Evolutionary conservation across 2,888 invertebrate species (phyloP), one percentile per base, ranked within the genome.

Genomic region (Coleophora deauratella): DNA sequence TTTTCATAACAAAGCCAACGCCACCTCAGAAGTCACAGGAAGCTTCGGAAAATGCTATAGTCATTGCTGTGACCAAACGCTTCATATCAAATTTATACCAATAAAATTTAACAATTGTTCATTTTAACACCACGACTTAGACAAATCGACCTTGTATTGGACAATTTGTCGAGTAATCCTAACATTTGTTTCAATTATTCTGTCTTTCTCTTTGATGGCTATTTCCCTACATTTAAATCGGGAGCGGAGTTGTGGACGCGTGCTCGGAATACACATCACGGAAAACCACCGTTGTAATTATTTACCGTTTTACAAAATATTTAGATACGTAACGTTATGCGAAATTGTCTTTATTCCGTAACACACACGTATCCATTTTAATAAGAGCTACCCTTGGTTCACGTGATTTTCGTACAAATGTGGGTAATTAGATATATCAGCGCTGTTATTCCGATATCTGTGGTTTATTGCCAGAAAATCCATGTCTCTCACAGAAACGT

Each of bases 111-210:
- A 62, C 73, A 73, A 71, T 66, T 67, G 69, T 63, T 57, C 62
- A 59, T 72, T 72, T 67, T 63, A 71, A 59, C 61, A 60, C 52
- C 57, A 50, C 63, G 77, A 82, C 78, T 78, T 80, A 75, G 73
- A 85, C 67, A 84, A 84, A 85, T 85, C 72, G 73, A 76, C 66
- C 57, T 80, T 82, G 79, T 78, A 84, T 84, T 84, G 79, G 59
- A 82, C 82, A 82, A 84, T 79, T 79, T 80, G 81, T 82, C 66
- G 78, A 80, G 77, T 82, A 84, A 85, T 79, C 80, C 77, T 55
- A 62, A 66, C 84, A 84, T 85, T 84, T 80, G 75, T 85, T 82
- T 82, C 82, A 84, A 84, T 85, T 84, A 85, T 76, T 66, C 63
- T 59, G 62, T 67, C 66, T 75, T 81, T 75, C 79, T 70, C 63